Base-by-base conservation (phyloP, 2,888 invertebrate genomes). In the Falcaria lacertinaria region DNA sequence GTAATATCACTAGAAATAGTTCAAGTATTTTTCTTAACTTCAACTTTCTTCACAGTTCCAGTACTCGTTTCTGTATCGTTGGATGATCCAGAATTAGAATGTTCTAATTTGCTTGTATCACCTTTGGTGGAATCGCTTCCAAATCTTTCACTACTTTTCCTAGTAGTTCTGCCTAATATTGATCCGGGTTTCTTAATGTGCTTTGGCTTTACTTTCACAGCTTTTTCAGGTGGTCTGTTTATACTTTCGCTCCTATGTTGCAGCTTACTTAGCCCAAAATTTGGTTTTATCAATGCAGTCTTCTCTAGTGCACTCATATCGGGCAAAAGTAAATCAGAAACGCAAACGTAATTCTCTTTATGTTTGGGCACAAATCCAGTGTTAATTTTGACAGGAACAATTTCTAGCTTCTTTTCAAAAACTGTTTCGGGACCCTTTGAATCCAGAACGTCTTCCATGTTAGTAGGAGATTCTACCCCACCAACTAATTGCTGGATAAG, bases 1-100 rank as follows among this genome's bases (percentile, higher is more conserved):
- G 8, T 52, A 50, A 50, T 37, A 34, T 13, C 46, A 44, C 7
- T 15, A 8, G 19, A 33, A 17, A 19, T 16, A 37, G 1, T 15
- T 53, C 39, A 55, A 45, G 37, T 53, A 39, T 53, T 41, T 45
- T 76, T 56, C 42, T 73, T 77, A 14, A 78, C 38, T 47, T 80
- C 77, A 2, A 85, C 70, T 61, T 77, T 81, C 57, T 72, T 85
- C 0, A 90, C 89, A 25, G 90, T 90, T 0, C 85, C 89, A 7
- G 89, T 89, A 65, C 89, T 90, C 4, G 83, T 74, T 72, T 88
- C 89, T 33, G 90, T 90, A 47, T 90, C 90, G 61, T 91, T 91
- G 0, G 92, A 90, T 6, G 90, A 92, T 48, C 91, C 91, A 6
- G 91, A 91, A 67, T 89, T 90, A 7, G 91, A 91, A 74, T 90